Evolutionary conservation across 2,888 invertebrate species (phyloP), one percentile per base, ranked within the genome.

Genomic region (Leucophenga maculata): DNA sequence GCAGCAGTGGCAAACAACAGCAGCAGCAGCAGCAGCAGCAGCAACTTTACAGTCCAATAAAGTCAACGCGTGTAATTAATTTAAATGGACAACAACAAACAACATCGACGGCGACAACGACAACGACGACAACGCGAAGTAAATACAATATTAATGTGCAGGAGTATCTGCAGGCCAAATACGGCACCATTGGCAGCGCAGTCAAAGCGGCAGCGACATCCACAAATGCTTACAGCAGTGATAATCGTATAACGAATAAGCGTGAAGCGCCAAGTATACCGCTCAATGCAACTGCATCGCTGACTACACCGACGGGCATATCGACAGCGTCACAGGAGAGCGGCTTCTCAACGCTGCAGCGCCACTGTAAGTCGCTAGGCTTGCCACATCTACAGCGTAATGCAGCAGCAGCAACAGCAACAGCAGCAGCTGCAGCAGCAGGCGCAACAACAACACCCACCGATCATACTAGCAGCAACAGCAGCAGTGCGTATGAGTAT

Each of bases 401-500:
- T 26, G 57, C 57, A 18, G 31, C 31, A 13, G 26, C 20, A 16
- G 16, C 46, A 46, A 6, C 73, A 72, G 26, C 71, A 70, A 75
- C 69, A 67, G 68, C 70, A n/a, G n/a, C n/a, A n/a, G n/a, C n/a
- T n/a, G n/a, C n/a, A n/a, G n/a, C n/a, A 9, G 18, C 44, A 20
- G 9, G 72, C 69, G 22, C 71, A 70, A 75, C 69, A 67, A 69
- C 70, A 13, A 32, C 70, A 71, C 70, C 75, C 74, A 75, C 75
- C 71, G 72, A 74, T 16, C 69, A 69, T 46, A 68, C 39, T 18
- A 18, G 50, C 50, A 8, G 13, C 50, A 50, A 16, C 16, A 50
- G 16, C 16, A 65, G 68, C 67, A 75, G 72, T 66, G 69, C 77
- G 50, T 77, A 80, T 64, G 79, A 81, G 66, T 82, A 82, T 65